A percentile compares a stretch with the other conserved stretches of the same genome.
Evolutionary conservation across 2,113 vertebrate genomes (phyloP).

Genomic region (Calonectris borealis): DNA sequence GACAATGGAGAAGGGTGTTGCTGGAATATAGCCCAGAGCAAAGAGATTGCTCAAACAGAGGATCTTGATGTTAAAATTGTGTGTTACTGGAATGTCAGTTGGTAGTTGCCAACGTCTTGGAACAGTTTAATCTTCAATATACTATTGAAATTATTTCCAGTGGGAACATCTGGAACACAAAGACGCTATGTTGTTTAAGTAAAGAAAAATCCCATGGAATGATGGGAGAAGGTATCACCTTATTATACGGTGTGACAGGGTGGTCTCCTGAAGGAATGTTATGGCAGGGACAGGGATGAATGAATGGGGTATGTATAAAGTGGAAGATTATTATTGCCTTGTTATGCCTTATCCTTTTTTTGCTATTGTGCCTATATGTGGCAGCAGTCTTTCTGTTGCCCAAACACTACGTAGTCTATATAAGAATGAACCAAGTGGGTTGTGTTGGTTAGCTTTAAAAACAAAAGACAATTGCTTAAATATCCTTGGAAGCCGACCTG

Average conservation of each 20-base stretch:
- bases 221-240: not conserved
- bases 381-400: not conserved
- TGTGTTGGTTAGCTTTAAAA: not conserved
- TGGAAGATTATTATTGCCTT: not conserved
- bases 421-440: not conserved
- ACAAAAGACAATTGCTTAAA: not conserved
- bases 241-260: not conserved
- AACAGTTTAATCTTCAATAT: not conserved
- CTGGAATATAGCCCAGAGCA: slow-evolving; percentile 33
- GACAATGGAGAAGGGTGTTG: slow-evolving; percentile 51
- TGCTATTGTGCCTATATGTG: not conserved
- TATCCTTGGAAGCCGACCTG: not conserved
- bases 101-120: slow-evolving; percentile 32
- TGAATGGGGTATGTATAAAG: not conserved
- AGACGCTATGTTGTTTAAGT: not conserved
- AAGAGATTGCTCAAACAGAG: slow-evolving; percentile 38
- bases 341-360: not conserved
- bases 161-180: slow-evolving; percentile 20
- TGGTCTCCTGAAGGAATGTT: not conserved
- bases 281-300: not conserved
- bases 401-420: not conserved
- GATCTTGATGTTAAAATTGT: slow-evolving; percentile 26
- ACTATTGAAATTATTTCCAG: not conserved
- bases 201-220: not conserved
- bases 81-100: not conserved